Percentiles rank a stretch among this genome's conserved stretches.
These are phyloP conservation scores for Cyanoderma ruficeps DNA, from an alignment of 2,113 vertebrate genomes.

Conservation along the genomic window DNA sequence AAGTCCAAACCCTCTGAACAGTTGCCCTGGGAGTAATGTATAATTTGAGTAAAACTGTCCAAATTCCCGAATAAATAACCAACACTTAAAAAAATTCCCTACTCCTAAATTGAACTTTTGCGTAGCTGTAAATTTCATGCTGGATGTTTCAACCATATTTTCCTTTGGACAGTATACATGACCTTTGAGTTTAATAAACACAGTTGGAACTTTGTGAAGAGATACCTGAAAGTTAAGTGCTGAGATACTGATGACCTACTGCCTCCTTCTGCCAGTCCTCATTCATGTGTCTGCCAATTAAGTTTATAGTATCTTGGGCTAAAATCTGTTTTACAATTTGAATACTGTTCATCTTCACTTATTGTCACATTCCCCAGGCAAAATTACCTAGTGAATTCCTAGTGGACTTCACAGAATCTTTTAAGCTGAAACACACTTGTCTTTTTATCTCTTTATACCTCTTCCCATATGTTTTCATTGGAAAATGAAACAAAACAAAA, in stretches of 20 bases:
- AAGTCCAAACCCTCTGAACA: not conserved
- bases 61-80: not conserved
- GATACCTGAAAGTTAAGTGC: not conserved
- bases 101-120: not conserved
- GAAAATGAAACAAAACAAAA: not conserved
- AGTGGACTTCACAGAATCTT: not conserved
- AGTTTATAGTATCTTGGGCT: not conserved
- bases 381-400: not conserved
- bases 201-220: not conserved
- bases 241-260: not conserved
- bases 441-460: not conserved
- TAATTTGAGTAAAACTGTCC: not conserved
- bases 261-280: not conserved
- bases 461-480: fast-evolving
- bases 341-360: not conserved
- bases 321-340: not conserved
- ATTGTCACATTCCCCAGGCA: not conserved
- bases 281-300: not conserved
- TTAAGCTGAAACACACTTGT: not conserved
- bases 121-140: not conserved
- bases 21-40: not conserved
- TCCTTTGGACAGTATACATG: not conserved
- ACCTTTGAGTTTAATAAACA: not conserved
- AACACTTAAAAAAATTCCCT: not conserved
- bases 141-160: not conserved